A percentile compares a stretch with the other conserved stretches of the same genome.
These are phyloP conservation scores for Drosophila atripex DNA, from an alignment of 2,888 invertebrate species.

Conservation along the genomic window DNA sequence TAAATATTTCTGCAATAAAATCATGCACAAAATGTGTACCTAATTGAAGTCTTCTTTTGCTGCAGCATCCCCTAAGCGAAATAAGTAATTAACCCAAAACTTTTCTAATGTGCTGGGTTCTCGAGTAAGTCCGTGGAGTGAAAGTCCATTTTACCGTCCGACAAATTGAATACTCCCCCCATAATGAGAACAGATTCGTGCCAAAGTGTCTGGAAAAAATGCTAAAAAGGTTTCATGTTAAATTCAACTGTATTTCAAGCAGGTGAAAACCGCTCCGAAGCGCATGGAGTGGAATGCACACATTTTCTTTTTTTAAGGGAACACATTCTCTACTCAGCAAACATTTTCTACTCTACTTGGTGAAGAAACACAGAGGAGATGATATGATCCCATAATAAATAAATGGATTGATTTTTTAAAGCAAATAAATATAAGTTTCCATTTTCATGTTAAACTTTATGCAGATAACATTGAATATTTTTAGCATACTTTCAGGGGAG, in stretches of 20 bases:
- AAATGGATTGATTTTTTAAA: background rate
- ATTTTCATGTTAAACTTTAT: background rate
- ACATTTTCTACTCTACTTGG: background rate
- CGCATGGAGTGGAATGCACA: background rate
- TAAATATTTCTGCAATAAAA: slow-evolving; percentile 68
- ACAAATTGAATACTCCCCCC: slow-evolving; percentile 1
- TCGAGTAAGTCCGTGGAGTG: background rate
- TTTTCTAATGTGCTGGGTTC: slow-evolving; percentile 16
- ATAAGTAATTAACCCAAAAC: slow-evolving; percentile 20
- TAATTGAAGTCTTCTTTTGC: slow-evolving; percentile 51
- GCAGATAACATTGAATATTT: background rate
- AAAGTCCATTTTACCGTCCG: slow-evolving; percentile 2
- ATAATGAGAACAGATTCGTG: slow-evolving; percentile 10
- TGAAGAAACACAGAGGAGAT: no score
- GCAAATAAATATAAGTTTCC: background rate
- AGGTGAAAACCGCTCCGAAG: background rate
- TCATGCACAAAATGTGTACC: slow-evolving; percentile 46
- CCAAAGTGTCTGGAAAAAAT: slow-evolving; percentile 16
- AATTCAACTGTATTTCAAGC: slow-evolving; percentile 3
- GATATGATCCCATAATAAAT: background rate
- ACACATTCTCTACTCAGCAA: background rate
- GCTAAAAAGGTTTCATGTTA: slow-evolving; percentile 1
- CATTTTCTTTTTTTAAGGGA: background rate
- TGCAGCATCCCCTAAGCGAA: background rate
- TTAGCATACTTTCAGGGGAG: slow-evolving; percentile 28